Conservation (phyloP, 35 echinoderm and acorn worm genomes). For the Apostichopus parvimensis region DNA sequence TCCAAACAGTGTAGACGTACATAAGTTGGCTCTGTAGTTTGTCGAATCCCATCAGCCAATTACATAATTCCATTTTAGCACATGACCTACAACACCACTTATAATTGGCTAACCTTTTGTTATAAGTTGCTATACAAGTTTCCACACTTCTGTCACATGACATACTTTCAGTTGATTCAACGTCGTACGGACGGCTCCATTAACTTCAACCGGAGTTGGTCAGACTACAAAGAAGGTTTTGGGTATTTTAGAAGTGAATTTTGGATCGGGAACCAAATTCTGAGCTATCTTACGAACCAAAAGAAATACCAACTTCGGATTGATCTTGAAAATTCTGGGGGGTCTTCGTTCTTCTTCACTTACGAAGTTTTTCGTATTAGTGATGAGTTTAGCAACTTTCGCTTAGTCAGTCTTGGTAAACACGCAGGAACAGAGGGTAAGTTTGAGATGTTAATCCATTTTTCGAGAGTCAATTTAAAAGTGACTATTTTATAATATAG, state of each 20-base stretch:
- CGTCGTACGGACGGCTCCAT: not conserved
- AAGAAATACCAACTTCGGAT: no score
- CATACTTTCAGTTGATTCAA: slow-evolving; percentile 27
- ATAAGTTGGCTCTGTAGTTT: not conserved
- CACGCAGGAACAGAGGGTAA: not conserved
- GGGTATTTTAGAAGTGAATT: slow-evolving; percentile 45
- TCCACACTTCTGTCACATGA: not conserved
- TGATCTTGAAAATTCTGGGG: not conserved
- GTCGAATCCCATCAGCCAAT: not conserved
- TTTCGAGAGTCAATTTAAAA: not conserved
- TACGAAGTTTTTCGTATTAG: not conserved
- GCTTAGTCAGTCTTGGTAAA: not conserved
- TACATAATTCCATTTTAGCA: not conserved
- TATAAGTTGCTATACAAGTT: not conserved
- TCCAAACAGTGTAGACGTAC: not conserved
- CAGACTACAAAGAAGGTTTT: slow-evolving; percentile 41
- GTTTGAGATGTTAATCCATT: not conserved
- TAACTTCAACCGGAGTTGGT: not conserved
- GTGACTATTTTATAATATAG: not conserved
- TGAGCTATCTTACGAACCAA: not conserved
- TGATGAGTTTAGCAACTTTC: not conserved
- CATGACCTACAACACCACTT: not conserved
- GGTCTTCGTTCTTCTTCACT: not conserved
- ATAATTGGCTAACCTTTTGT: not conserved
- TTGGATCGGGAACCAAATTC: slow-evolving; percentile 43